These are phyloP conservation scores for Ligdia adustata DNA, from an alignment of 2,888 invertebrate species.

Conservation along the genomic window DNA sequence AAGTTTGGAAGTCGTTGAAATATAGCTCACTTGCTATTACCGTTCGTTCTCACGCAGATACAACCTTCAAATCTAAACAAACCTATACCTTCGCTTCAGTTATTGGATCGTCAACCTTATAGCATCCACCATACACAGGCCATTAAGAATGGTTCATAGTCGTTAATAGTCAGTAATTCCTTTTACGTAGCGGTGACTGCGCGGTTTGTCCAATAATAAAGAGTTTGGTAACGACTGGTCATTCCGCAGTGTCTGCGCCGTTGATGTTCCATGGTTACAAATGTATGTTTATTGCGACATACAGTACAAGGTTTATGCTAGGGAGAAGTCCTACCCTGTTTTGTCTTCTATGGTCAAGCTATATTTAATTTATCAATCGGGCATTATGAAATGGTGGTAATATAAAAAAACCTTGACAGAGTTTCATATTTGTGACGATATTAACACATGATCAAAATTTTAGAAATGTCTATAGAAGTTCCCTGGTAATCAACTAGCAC, in stretches of 20 bases:
- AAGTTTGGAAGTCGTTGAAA: no score
- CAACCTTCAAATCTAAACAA: no score
- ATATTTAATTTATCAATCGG: background rate
- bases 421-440: no score
- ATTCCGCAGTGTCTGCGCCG: constrained; percentile 11
- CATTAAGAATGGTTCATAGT: constrained; percentile 46
- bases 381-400: no score
- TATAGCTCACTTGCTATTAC: no score
- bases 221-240: constrained; percentile 21
- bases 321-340: background rate
- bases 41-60: no score
- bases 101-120: background rate
- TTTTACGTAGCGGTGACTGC: constrained; percentile 24
- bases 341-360: background rate
- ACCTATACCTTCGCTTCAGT: no score
- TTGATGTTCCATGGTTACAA: constrained; percentile 1
- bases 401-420: no score
- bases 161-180: constrained; percentile 39
- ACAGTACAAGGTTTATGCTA: constrained; percentile 5
- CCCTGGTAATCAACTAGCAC: no score
- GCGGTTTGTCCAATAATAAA: constrained; percentile 26
- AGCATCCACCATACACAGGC: constrained; percentile 22
- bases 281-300: constrained; percentile 6
- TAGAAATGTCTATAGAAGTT: no score
- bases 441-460: no score